Conservation (phyloP, 1,140 invertebrate species). For the Eurosta solidaginis region DNA sequence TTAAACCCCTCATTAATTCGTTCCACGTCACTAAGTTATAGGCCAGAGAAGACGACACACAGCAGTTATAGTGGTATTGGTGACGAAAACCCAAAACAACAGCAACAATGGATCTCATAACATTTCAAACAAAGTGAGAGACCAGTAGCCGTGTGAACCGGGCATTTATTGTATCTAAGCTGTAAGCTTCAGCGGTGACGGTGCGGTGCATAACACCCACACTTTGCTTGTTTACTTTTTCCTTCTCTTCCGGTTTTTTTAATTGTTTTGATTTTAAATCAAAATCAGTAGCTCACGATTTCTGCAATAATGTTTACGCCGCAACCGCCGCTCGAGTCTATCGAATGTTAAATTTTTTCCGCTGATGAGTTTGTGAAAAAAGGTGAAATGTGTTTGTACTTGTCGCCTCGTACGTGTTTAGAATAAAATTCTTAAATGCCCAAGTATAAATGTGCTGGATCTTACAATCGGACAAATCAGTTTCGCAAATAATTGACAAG, state of each 20-base stretch:
- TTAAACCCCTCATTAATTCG: constrained; percentile 11
- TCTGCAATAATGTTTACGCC: not conserved
- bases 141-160: not conserved
- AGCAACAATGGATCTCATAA: not conserved
- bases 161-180: not conserved
- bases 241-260: not conserved
- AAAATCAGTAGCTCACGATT: constrained; percentile 20
- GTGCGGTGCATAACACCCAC: not conserved
- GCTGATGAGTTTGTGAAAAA: not conserved
- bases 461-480: not conserved
- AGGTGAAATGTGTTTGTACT: not conserved
- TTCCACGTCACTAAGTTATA: constrained; percentile 7
- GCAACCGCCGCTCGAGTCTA: not conserved
- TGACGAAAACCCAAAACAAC: not conserved
- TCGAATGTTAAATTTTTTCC: not conserved
- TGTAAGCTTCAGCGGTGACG: not conserved
- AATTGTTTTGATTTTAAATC: constrained; percentile 3
- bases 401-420: not conserved
- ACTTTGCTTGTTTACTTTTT: not conserved
- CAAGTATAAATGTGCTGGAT: constrained; percentile 1
- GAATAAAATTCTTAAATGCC: constrained; percentile 12
- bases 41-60: not conserved
- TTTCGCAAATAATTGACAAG: not conserved
- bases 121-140: too few species aligned
- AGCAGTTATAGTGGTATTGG: not conserved